Base-by-base conservation (phyloP, 1,140 invertebrate genomes). In the Cherax quadricarinatus region DNA sequence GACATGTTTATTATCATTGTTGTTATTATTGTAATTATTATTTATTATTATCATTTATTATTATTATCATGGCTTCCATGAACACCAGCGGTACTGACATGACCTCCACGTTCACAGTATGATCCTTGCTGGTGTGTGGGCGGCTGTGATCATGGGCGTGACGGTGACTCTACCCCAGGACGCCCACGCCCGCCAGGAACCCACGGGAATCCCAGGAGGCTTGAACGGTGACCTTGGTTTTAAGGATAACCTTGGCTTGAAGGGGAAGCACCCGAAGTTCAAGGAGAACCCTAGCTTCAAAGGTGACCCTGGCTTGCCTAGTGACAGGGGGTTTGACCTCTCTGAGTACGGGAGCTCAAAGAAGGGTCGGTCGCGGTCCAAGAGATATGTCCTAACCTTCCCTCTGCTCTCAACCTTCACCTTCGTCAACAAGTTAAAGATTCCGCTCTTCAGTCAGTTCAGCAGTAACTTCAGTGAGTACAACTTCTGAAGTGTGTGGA, bases 401-500 rank as follows among this genome's bases (percentile, higher is more conserved):
- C 89, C 89, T 3, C 62, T 73, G 3, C 85, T 83, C 7, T 79
- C 82, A n/a, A 91, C 89, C 24, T 41, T 91, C 21, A 91, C 83
- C 73, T 86, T 91, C 82, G 86, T 86, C 57, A 85, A 91, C 48
- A 91, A 80, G 83, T 86, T 91, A 30, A 91, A 91, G 53, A 79
- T 91, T n/a, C 89, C 89, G 0, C 70, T 91, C 83, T 91, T 91
- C 73, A 86, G 30, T 6, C 86, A 91, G 53, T 85, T 91, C 21
- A 41, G 79, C 82, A 57, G 41, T 48, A 85, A 91, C 57, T 86
- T 91, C 30, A 79, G 89, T 91, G 70, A 91, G 89, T 91, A 21
- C 30, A 41, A 41, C 0, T 41, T 41, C 30, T 41, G 30, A 0
- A 41, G 30, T 41, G 30, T 0, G 30, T n/a, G 85, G 4, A 49